Evolutionary conservation across 2,113 vertebrate species (phyloP).

Genomic region (Pipa parva): DNA sequence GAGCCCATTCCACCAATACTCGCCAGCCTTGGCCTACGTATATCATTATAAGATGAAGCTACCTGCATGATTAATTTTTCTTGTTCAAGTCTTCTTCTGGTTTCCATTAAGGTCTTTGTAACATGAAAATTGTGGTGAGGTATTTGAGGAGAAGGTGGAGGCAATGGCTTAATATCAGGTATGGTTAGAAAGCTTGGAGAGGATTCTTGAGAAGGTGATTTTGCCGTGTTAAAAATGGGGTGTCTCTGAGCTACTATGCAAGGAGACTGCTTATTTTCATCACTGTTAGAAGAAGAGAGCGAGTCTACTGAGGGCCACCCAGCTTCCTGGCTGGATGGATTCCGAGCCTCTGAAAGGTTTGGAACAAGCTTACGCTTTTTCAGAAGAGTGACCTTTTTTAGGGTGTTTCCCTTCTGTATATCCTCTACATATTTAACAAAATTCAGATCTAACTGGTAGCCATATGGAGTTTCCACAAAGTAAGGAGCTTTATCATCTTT

Average conservation of each 20-base stretch:
- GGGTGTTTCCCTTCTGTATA: constrained; percentile 92
- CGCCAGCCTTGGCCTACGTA: constrained; percentile 81
- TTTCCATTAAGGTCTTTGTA: constrained; percentile 97
- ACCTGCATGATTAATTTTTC: constrained; percentile 81
- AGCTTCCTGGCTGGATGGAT: constrained; percentile 56
- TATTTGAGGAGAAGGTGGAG: constrained; percentile 80
- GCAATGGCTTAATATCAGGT: constrained; percentile 73
- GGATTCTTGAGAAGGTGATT: constrained; percentile 62
- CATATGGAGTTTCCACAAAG: constrained; percentile 95
- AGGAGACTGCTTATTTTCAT: constrained; percentile 79
- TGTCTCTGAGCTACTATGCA: constrained; percentile 62
- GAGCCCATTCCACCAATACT: constrained; percentile 91
- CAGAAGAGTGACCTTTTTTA: constrained; percentile 86
- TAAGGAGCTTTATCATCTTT: constrained; percentile 75
- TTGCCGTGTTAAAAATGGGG: constrained; percentile 55
- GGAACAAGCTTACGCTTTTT: constrained; percentile 73
- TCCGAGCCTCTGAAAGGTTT: constrained; percentile 51
- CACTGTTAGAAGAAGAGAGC: constrained; percentile 87
- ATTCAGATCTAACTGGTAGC: constrained; percentile 93
- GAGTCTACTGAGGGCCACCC: constrained; percentile 90
- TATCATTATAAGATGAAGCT: constrained; percentile 58
- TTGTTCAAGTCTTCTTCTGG: constrained; percentile 85
- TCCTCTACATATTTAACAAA: constrained; percentile 97
- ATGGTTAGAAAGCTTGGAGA: constrained; percentile 61
- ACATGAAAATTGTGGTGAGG: constrained; percentile 85